Evolutionary conservation across 1,140 invertebrate genomes (phyloP).

Genomic region (Proctacanthus coquilletti): DNA sequence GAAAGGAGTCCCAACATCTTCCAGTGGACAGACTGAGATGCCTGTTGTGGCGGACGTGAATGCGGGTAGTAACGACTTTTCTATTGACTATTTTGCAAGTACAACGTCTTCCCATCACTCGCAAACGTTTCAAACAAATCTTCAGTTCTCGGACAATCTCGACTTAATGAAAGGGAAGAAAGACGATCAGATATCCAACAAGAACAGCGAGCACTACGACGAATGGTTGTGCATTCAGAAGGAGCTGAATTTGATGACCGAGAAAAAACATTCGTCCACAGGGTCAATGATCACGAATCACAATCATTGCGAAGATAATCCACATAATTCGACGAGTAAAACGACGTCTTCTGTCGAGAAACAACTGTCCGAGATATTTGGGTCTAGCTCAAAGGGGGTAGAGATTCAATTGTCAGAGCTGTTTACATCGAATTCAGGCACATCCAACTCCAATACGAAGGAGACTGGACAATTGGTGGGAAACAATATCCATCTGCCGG

Average conservation of each 20-base stretch:
- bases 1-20: not conserved
- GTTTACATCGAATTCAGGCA: not conserved
- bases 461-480: too few species aligned
- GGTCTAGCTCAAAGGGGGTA: constrained; percentile 10
- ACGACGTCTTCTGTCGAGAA: not conserved
- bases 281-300: constrained; percentile 11
- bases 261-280: constrained; percentile 9
- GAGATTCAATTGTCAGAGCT: constrained; percentile 9
- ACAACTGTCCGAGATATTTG: constrained; percentile 6
- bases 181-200: too few species aligned
- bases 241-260: constrained; percentile 34
- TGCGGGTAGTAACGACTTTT: not conserved
- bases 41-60: not conserved
- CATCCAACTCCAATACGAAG: constrained; percentile 16
- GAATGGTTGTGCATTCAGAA: constrained; percentile 54
- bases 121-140: too few species aligned
- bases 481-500: constrained; percentile 22
- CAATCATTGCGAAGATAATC: constrained; percentile 2
- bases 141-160: too few species aligned
- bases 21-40: not conserved
- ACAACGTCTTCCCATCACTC: too few species aligned
- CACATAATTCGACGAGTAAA: not conserved
- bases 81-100: not conserved
- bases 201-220: constrained; percentile 37
- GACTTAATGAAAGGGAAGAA: too few species aligned